Evolutionary conservation across 1,140 invertebrate species (phyloP), one percentile per base, ranked within the genome.

Genomic region (Ladona fulva): DNA sequence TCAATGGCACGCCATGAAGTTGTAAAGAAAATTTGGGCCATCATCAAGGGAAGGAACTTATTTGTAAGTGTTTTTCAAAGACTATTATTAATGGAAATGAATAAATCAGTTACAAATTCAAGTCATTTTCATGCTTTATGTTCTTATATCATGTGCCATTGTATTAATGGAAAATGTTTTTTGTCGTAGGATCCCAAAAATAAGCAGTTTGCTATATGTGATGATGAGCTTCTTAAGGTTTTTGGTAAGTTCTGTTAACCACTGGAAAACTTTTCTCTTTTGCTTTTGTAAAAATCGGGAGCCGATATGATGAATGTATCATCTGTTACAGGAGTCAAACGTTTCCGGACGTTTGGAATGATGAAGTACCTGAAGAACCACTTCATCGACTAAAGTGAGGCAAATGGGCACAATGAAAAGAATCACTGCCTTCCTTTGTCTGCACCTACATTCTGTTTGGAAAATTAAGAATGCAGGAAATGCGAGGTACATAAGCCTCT

Each of bases 311-410:
- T 80, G n/a, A n/a, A n/a, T n/a, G n/a, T n/a, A 19, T 78, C n/a
- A 76, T 74, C 76, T 12, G n/a, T 82, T 82, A 66, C 81, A 87
- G 86, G 94, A 24, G 91, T 93, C 0, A 95, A 95, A 83, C 91
- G 94, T 80, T 96, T 97, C 89, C 90, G 94, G 82, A 95, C 93
- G 59, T 97, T 96, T 81, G 94, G 94, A 81, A 97, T 97, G 95
- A 95, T 97, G 92, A 97, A 97, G 84, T 95, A 95, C 85, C 87
- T 97, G 79, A 96, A 96, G 86, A 90, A 92, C 80, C 95, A 97
- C 86, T 96, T 97, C 86, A 86, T 93, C 82, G 90, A 91, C 82
- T 91, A 91, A 80, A 44, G 52, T 66, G n/a, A 66, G 52, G 52
- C 52, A 66, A 52, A 66, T 66, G 52, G 52, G 52, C 52, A 66